Conservation (phyloP, 2,888 invertebrate species). For the Zele albiditarsus region DNA sequence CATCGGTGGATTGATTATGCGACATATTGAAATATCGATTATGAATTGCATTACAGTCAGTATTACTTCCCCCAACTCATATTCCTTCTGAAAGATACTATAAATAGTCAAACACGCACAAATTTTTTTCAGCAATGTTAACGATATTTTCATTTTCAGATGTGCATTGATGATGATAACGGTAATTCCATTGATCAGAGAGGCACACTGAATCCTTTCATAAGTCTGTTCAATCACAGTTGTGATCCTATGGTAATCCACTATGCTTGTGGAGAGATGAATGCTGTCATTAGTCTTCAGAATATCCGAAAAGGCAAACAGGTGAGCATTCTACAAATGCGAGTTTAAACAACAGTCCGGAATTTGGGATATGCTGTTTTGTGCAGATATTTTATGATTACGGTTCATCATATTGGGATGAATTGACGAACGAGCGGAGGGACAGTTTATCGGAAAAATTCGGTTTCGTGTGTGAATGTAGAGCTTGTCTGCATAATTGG, state of each 20-base stretch:
- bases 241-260: neutral
- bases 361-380: neutral
- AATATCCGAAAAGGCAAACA: constrained; percentile 16
- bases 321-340: neutral
- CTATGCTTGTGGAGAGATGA: neutral
- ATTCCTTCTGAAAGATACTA: too few species aligned
- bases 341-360: neutral
- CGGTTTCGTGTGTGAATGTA: neutral
- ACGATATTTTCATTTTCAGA: neutral
- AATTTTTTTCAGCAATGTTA: too few species aligned
- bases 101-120: too few species aligned
- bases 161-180: neutral
- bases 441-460: neutral
- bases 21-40: neutral
- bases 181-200: neutral
- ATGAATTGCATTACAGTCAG: neutral
- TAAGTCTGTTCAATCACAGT: constrained; percentile 16
- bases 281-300: neutral
- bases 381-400: neutral
- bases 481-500: neutral
- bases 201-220: neutral
- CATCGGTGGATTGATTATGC: neutral
- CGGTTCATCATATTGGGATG: neutral
- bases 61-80: too few species aligned
- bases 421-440: neutral